A percentile compares a stretch with the other conserved stretches of the same genome.
These are phyloP conservation scores for Macaria liturata DNA, from an alignment of 2,888 invertebrate species.

Conservation along the genomic window DNA sequence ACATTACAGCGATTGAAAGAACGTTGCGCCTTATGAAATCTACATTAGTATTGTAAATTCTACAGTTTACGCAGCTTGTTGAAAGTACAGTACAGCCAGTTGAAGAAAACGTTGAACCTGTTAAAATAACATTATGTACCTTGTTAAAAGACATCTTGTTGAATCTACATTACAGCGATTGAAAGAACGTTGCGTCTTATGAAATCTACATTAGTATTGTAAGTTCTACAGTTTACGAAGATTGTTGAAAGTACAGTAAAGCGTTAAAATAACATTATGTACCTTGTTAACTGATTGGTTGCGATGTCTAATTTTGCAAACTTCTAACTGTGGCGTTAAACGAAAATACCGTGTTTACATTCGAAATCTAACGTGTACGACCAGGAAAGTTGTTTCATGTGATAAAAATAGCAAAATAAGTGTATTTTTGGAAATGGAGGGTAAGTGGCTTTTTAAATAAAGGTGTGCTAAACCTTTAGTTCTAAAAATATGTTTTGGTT, in stretches of 20 bases:
- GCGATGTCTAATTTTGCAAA: conserved; percentile 3
- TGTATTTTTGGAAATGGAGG: conserved; percentile 35
- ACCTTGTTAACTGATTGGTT: background rate
- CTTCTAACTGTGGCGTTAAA: background rate
- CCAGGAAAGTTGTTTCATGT: conserved; percentile 29
- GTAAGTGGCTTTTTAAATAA: conserved; percentile 25
- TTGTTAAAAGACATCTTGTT: no score
- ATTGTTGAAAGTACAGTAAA: background rate
- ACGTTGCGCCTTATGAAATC: no score
- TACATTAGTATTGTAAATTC: no score
- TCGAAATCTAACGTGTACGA: conserved; percentile 34
- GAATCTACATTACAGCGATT: no score
- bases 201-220: no score
- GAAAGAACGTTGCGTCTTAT: no score
- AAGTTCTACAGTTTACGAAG: no score
- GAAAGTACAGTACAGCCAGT: no score
- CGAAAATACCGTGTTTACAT: conserved; percentile 12
- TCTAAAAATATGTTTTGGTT: conserved; percentile 28
- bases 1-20: no score
- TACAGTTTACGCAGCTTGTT: no score
- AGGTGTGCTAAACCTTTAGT: conserved; percentile 35
- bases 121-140: no score
- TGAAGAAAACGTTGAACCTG: no score
- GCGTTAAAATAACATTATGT: background rate
- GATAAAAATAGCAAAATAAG: conserved; percentile 34